Conservation (phyloP, 2,113 vertebrate genomes). For the Thalassoma bifasciatum region DNA sequence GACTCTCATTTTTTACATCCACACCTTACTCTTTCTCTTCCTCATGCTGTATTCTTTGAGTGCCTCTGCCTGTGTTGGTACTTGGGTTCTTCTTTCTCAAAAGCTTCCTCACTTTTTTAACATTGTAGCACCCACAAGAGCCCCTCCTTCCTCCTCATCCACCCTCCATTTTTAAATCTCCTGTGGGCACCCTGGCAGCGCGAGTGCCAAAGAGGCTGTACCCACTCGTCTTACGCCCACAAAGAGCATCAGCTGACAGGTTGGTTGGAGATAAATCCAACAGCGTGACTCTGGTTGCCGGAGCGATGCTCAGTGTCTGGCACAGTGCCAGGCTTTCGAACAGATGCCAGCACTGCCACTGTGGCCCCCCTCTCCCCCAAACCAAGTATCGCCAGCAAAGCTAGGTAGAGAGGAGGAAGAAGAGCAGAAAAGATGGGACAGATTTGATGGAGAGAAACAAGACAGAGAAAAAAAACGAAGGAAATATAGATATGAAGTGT, state of each 20-base stretch:
- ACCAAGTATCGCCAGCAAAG: constrained; percentile 56
- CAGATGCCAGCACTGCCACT: constrained; percentile 71
- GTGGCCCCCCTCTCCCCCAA: constrained; percentile 48
- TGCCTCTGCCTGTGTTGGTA: constrained; percentile 33
- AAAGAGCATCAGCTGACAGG: constrained; percentile 74
- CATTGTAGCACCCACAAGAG: constrained; percentile 30
- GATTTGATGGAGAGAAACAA: constrained; percentile 41
- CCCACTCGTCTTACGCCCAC: constrained; percentile 63
- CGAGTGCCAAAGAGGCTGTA: constrained; percentile 52
- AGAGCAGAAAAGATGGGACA: constrained; percentile 23
- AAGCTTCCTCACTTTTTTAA: constrained; percentile 29
- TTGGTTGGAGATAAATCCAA: constrained; percentile 75
- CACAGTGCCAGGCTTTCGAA: constrained; percentile 56
- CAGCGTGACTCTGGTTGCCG: constrained; percentile 64
- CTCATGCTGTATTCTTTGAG: constrained; percentile 10
- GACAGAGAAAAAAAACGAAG: constrained; percentile 16
- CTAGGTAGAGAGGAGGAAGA: constrained; percentile 35
- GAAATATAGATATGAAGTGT: not conserved
- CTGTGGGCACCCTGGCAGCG: constrained; percentile 44
- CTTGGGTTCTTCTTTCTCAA: constrained; percentile 34
- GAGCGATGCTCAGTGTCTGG: constrained; percentile 66
- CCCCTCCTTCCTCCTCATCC: constrained; percentile 2
- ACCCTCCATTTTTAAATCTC: constrained; percentile 40
- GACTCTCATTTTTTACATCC: constrained; percentile 12
- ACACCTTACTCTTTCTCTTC: not conserved